These are phyloP conservation scores for Enteromius afrohamiltoni DNA, from an alignment of 2,797 vertebrate genomes.

Conservation along the genomic window DNA sequence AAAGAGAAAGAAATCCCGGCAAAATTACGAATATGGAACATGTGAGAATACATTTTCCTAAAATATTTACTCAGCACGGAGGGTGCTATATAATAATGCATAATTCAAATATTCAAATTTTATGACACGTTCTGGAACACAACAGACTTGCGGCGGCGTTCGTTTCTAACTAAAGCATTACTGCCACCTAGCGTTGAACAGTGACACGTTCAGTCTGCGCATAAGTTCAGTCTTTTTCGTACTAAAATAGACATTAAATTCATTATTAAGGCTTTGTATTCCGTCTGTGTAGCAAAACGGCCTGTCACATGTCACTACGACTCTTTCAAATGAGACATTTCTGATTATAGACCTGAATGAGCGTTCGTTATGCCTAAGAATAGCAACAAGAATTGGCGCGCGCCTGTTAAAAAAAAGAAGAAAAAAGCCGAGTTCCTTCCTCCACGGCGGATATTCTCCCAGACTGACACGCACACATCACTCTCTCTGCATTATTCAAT, in stretches of 20 bases:
- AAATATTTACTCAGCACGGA: constrained; percentile 14
- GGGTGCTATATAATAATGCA: constrained; percentile 23
- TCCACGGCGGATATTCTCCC: constrained; percentile 22
- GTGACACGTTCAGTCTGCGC: not conserved
- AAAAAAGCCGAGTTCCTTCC: not conserved
- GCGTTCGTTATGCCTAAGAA: not conserved
- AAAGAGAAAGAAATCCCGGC: not conserved
- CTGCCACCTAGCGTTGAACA: constrained; percentile 60
- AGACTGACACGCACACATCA: constrained; percentile 42
- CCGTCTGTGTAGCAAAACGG: not conserved
- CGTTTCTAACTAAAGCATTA: constrained; percentile 26
- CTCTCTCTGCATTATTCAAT: constrained; percentile 52
- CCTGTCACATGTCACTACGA: not conserved
- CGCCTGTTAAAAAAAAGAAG: too few relatives aligned
- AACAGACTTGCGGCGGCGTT: not conserved
- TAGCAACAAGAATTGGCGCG: not conserved
- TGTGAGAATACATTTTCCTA: not conserved
- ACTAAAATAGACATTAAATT: not conserved
- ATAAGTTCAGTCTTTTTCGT: not conserved
- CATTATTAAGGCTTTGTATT: not conserved
- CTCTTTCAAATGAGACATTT: constrained; percentile 2
- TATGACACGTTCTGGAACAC: not conserved
- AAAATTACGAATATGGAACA: not conserved
- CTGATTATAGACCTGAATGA: not conserved
- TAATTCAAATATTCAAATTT: constrained; percentile 30